Evolutionary conservation across 2,113 vertebrate species (phyloP), one percentile per base, ranked within the genome.

Genomic region (Desmodus rotundus): DNA sequence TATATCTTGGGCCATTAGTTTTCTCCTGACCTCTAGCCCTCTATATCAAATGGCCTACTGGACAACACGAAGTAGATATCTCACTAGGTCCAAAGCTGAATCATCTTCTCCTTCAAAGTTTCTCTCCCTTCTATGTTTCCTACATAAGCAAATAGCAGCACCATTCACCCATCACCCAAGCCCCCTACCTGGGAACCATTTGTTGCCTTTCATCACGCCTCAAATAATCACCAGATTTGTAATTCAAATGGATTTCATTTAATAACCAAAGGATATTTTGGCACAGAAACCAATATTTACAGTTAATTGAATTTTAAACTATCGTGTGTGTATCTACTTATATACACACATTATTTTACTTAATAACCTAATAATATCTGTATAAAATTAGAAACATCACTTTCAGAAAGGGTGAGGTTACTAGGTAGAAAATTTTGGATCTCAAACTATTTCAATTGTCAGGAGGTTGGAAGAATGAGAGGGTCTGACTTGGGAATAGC

Each of bases 181-280:
- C 5, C 22, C 43, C 52, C 72, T 43, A 70, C 24, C 63, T 95
- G 74, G 43, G 28, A 93, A 47, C 82, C 26, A 68, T 41, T n/a
- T 94, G 36, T 43, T 94, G 72, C 58, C 89, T 91, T 93, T 50
- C 50, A 84, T 86, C 19, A 91, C 8, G 5, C 31, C 26, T 95
- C 63, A 87, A 95, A 93, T 93, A 89, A 95, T 84, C 70, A 84
- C n/a, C 80, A 76, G 61, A 83, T 91, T 82, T 91, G 36, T 38
- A 95, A 93, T 89, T 95, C 63, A 82, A 94, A 91, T 95, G 73
- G n/a, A 67, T 89, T 96, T 95, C 76, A 92, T 86, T 72, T 89
- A 96, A 89, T 95, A 93, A 91, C 38, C 31, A 70, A 92, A 47
- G 45, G n/a, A 93, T 12, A 10, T 11, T 85, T 95, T 73, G 83